Base-by-base conservation (phyloP, 2,797 vertebrate genomes). In the Fringilla coelebs region DNA sequence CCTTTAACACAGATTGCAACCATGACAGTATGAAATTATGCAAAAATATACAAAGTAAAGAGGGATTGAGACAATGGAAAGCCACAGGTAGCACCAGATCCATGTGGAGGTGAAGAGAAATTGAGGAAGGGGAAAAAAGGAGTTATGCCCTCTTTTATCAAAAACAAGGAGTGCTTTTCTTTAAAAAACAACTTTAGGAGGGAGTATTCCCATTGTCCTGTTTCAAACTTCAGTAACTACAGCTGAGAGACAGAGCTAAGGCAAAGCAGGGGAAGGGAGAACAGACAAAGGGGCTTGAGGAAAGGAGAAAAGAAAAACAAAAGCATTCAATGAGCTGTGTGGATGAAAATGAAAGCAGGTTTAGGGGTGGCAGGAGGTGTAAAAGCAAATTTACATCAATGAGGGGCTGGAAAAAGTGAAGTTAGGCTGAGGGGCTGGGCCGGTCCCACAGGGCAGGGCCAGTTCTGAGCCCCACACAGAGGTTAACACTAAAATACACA, bases 401-500 rank as follows among this genome's bases (percentile, higher is more conserved):
- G 28, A 55, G 28, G 26, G 34, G 22, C 21, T 41, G 34, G 28
- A 32, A 68, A 81, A 62, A 49, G 34, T 36, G 5, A 48, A 36
- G 32, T 41, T 26, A 43, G 34, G 11, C 15, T 17, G 46, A 57
- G 55, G 29, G 43, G n/a, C 24, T 19, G 41, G 24, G 17, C n/a
- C 22, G 1, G 0, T 14, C 55, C 48, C 62, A 41, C 6, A 36
- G 28, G 11, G 48, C 16, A 36, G 41, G 25, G 25, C 6, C 0
- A 0, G 41, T 25, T 55, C 22, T 24, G 41, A 68, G 22, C 13
- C 16, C 13, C 28, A 24, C 55, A 20, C 0, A 0, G 5, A n/a
- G 17, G 11, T 40, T 15, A 45, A 26, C 6, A 7, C 17, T n/a
- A 11, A 34, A 31, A n/a, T 26, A 74, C 19, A 12, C 1, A 0